phyloP scores from a whole-genome alignment of 1,140 invertebrate genomes.

The Polypedilum pembai region DNA sequence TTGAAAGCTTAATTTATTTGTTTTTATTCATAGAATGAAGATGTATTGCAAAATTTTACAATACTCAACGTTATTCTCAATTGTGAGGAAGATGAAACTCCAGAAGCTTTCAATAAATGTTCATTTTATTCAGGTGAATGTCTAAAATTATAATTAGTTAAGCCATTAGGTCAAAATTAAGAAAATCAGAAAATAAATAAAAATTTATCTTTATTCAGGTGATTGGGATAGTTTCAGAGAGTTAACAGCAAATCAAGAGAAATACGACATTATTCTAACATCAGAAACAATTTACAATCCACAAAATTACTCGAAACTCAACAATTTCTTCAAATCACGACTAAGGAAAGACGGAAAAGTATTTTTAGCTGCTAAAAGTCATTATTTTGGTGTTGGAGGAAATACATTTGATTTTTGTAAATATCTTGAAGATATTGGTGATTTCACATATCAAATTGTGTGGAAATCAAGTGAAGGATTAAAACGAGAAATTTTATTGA shows the following conservation, averaged over 20 bases:
- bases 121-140: constrained; percentile 79
- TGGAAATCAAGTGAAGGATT: constrained; percentile 54
- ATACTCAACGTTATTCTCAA: constrained; percentile 73
- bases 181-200: too few species aligned
- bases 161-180: too few species aligned
- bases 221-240: constrained; percentile 66
- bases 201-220: too few species aligned
- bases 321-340: constrained; percentile 56
- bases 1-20: constrained; percentile 29
- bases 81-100: constrained; percentile 44
- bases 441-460: constrained; percentile 49
- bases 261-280: constrained; percentile 77
- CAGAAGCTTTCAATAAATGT: constrained; percentile 45
- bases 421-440: constrained; percentile 47
- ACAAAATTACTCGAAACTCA: constrained; percentile 66
- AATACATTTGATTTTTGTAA: constrained; percentile 64
- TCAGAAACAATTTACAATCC: constrained; percentile 88
- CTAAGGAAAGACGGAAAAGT: constrained; percentile 59
- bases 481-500: constrained; percentile 51
- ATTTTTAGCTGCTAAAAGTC: constrained; percentile 72
- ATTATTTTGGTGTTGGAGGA: constrained; percentile 88
- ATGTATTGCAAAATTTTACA: constrained; percentile 48
- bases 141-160: too few species aligned
- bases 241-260: constrained; percentile 44
- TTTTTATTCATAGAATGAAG: constrained; percentile 36